Conservation (phyloP, 2,888 invertebrate species). For the Tenthredo amoena region DNA sequence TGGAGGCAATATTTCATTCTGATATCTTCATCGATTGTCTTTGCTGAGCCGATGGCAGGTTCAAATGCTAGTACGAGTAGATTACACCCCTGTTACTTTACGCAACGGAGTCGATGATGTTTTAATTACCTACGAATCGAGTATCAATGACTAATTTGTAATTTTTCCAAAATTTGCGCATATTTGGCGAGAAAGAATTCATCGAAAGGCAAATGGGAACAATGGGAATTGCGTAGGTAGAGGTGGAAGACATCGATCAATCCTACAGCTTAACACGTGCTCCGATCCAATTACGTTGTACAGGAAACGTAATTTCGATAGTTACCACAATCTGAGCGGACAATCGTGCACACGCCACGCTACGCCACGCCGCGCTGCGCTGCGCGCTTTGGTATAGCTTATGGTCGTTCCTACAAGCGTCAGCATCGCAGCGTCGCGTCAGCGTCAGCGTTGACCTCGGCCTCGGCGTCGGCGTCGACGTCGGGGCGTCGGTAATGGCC, state of each 20-base stretch:
- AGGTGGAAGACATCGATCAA: constrained; percentile 30
- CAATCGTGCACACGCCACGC: constrained; percentile 57
- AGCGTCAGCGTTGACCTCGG: neutral
- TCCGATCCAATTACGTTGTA: constrained; percentile 60
- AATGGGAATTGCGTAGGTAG: constrained; percentile 52
- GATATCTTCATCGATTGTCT: constrained; percentile 29
- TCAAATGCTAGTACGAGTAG: neutral
- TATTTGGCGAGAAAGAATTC: neutral
- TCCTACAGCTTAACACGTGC: constrained; percentile 58
- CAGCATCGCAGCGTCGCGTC: constrained; percentile 33
- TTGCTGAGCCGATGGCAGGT: neutral
- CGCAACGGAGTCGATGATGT: neutral
- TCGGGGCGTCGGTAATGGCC: constrained; percentile 23
- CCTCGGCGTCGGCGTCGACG: neutral
- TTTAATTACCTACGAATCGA: neutral
- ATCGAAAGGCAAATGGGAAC: constrained; percentile 35
- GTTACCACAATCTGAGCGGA: constrained; percentile 60
- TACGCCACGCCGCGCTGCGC: constrained; percentile 50
- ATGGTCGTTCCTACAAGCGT: constrained; percentile 16
- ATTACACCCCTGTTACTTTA: neutral
- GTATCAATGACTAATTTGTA: neutral
- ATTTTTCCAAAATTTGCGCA: neutral
- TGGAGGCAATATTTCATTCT: constrained; percentile 20
- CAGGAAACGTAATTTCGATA: constrained; percentile 62
- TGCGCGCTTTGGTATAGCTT: constrained; percentile 3